These are phyloP conservation scores for Neotoma lepida DNA, from an alignment of 2,113 vertebrate genomes.

Conservation along the genomic window DNA sequence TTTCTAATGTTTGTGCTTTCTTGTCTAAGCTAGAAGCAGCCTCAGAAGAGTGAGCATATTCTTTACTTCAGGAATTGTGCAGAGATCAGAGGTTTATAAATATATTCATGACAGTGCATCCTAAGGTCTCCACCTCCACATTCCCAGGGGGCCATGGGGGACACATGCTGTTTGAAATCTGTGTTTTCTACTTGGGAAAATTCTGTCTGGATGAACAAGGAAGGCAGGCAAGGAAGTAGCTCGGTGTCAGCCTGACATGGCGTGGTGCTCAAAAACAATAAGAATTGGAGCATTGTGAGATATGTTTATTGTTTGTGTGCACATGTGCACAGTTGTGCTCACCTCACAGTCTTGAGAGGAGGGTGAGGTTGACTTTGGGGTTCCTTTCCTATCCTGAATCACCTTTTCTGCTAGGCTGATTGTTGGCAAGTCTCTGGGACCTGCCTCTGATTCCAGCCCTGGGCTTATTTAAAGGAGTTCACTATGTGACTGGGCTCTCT, in stretches of 20 bases:
- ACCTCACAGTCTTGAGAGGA: too few species aligned
- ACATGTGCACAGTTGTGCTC: background rate
- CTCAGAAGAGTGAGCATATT: conserved; percentile 46
- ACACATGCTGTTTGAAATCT: conserved; percentile 49
- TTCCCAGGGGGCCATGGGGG: accelerated
- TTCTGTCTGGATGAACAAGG: conserved; percentile 61
- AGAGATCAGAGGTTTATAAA: conserved; percentile 40
- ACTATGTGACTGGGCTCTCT: background rate
- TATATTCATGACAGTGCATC: conserved; percentile 42
- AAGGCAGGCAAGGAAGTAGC: conserved; percentile 46
- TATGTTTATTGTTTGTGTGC: conserved; percentile 41
- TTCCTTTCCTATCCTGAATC: too few species aligned
- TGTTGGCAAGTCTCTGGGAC: background rate
- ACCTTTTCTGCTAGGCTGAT: background rate
- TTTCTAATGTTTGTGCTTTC: background rate
- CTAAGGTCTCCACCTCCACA: conserved; percentile 43
- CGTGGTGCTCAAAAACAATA: conserved; percentile 58
- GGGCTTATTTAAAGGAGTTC: background rate
- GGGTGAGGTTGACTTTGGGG: background rate
- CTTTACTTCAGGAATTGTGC: conserved; percentile 14
- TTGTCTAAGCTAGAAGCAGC: conserved; percentile 6
- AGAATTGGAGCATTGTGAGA: conserved; percentile 22
- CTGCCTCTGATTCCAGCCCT: too few species aligned
- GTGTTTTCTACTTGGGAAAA: conserved; percentile 48
- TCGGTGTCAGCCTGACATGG: conserved; percentile 28